Conservation (phyloP, 2,888 invertebrate genomes). For the Odiellus spinosus region DNA sequence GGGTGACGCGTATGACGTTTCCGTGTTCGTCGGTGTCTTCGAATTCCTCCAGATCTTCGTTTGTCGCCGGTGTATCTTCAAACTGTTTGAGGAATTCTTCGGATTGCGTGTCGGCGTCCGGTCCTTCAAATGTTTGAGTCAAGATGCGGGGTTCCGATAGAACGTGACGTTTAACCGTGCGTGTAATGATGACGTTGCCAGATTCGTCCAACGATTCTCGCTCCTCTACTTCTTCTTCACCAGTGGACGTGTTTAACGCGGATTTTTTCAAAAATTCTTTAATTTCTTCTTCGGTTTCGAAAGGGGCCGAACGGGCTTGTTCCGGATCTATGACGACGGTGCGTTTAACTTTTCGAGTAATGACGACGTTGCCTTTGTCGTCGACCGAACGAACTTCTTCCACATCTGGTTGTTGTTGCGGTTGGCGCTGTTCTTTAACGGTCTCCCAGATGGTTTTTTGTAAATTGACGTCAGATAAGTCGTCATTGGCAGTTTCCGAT, state of each 20-base stretch:
- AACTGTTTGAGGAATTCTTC: slow-evolving; percentile 33
- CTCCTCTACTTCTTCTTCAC: slow-evolving; percentile 16
- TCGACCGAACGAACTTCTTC: slow-evolving; percentile 38
- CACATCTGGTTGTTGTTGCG: slow-evolving; percentile 29
- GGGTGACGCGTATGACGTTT: slow-evolving; percentile 15
- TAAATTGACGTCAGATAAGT: no score
- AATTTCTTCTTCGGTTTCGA: slow-evolving; percentile 16
- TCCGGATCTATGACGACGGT: neutral
- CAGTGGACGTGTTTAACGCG: slow-evolving; percentile 5
- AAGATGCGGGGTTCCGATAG: slow-evolving; percentile 12
- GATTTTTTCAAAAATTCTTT: slow-evolving; percentile 15
- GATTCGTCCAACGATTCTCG: slow-evolving; percentile 13
- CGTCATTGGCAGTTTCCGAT: no score
- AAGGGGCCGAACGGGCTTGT: slow-evolving; percentile 7
- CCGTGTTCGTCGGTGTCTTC: slow-evolving; percentile 20
- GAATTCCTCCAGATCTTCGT: slow-evolving; percentile 16
- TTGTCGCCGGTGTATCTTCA: slow-evolving; percentile 10
- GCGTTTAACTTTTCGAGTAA: slow-evolving; percentile 32
- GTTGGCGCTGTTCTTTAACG: no score
- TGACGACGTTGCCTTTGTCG: slow-evolving; percentile 38
- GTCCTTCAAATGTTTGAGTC: slow-evolving; percentile 33
- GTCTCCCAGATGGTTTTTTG: no score
- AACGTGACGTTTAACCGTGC: slow-evolving; percentile 12
- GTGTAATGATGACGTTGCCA: slow-evolving; percentile 14
- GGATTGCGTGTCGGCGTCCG: slow-evolving; percentile 36